These are phyloP conservation scores for Oppia nitens DNA, from an alignment of 1,140 invertebrate species.

Conservation along the genomic window DNA sequence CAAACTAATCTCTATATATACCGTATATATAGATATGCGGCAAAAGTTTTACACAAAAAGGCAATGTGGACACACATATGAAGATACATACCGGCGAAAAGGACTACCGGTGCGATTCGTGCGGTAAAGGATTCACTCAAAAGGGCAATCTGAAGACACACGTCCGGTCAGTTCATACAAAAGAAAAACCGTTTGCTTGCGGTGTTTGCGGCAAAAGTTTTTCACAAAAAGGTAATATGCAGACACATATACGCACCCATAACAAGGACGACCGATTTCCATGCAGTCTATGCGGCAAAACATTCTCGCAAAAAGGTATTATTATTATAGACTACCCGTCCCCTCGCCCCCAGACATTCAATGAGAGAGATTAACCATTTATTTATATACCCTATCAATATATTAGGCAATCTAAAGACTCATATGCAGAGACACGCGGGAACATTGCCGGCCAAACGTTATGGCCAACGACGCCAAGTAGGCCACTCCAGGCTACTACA, in stretches of 20 bases:
- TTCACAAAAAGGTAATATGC: constrained; percentile 35
- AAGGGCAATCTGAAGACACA: constrained; percentile 63
- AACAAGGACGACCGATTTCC: constrained; percentile 36
- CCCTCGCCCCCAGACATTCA: not conserved
- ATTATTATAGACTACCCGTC: not conserved
- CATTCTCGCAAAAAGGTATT: constrained; percentile 42
- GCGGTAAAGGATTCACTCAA: constrained; percentile 32
- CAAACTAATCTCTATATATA: too few species aligned
- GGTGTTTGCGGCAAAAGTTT: constrained; percentile 27
- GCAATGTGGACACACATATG: constrained; percentile 27
- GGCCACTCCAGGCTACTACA: not conserved
- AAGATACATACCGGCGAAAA: constrained; percentile 27
- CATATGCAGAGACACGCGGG: constrained; percentile 51
- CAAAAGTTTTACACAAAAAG: constrained; percentile 26
- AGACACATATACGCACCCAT: constrained; percentile 97
- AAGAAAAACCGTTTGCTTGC: constrained; percentile 25
- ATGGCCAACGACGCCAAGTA: constrained; percentile 34
- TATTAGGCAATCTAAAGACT: constrained; percentile 37
- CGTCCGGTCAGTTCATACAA: constrained; percentile 80
- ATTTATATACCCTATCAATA: not conserved
- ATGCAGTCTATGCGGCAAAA: constrained; percentile 24
- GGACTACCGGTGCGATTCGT: constrained; percentile 27
- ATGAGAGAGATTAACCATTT: not conserved
- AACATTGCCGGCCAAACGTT: constrained; percentile 60
- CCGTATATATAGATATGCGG: constrained; percentile 23